These are phyloP conservation scores for Simalia tracyae DNA, from an alignment of 2,797 vertebrate genomes.

Conservation along the genomic window DNA sequence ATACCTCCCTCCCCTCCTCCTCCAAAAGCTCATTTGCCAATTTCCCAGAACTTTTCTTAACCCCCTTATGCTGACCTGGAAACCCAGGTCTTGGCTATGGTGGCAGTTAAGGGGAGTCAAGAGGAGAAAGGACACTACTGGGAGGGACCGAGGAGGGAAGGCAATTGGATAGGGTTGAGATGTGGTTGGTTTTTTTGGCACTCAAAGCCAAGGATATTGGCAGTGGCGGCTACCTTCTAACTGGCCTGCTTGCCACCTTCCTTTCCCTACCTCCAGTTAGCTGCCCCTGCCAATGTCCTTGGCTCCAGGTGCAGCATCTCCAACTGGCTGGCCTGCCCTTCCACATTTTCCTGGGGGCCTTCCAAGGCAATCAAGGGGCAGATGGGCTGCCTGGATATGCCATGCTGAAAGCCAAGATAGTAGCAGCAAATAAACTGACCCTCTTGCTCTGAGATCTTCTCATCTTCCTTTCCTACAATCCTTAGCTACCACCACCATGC, in stretches of 20 bases:
- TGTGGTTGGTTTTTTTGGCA: not conserved
- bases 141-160: not conserved
- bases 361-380: not conserved
- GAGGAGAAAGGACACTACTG: not conserved
- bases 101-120: not conserved
- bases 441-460: not conserved
- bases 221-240: not conserved
- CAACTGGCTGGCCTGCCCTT: not conserved
- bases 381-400: not conserved
- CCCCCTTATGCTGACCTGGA: not conserved
- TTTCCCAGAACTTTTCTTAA: not conserved
- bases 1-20: no score
- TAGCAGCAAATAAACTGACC: not conserved
- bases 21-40: not conserved
- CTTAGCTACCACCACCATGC: not conserved
- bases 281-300: not conserved
- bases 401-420: not conserved
- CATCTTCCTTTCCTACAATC: not conserved
- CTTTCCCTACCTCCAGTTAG: not conserved
- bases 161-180: not conserved
- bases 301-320: not conserved
- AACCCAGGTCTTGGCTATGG: not conserved
- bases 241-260: not conserved
- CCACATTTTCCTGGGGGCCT: not conserved
- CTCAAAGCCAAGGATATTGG: not conserved